These are phyloP conservation scores for Puffinus mauretanicus DNA, from an alignment of 2,113 vertebrate species.

Conservation along the genomic window DNA sequence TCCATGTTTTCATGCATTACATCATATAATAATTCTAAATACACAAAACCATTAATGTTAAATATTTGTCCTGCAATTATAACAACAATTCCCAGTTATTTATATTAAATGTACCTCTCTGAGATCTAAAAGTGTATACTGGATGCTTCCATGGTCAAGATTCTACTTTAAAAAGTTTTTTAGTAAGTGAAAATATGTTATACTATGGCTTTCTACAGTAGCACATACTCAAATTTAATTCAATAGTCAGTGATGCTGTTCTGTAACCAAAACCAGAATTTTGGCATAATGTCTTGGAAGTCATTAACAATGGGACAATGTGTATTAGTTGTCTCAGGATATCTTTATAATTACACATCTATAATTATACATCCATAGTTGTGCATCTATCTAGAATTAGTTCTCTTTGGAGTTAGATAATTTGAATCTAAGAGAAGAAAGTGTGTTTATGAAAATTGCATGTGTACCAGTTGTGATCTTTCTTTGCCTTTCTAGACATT, in stretches of 20 bases:
- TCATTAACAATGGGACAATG: neutral
- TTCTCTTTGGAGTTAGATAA: neutral
- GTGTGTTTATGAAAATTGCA: neutral
- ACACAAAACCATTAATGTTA: neutral
- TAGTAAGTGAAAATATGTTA: neutral
- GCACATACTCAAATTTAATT: neutral
- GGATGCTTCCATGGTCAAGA: neutral
- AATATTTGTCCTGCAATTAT: neutral
- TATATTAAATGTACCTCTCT: neutral
- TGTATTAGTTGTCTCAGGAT: neutral
- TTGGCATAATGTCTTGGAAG: neutral
- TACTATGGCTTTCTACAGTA: neutral
- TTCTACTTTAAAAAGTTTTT: neutral
- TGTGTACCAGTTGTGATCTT: neutral
- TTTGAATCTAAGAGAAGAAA: neutral
- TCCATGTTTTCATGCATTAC: neutral
- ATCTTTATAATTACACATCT: neutral
- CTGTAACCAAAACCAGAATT: neutral
- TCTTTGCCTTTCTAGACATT: conserved; percentile 75
- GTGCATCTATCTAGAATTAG: neutral
- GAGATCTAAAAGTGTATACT: neutral
- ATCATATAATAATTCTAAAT: neutral
- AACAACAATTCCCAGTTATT: neutral
- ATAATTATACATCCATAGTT: neutral
- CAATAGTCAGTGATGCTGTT: neutral